A percentile compares a stretch with the other conserved stretches of the same genome.
phyloP scores from a whole-genome alignment of 2,888 invertebrate species.

The Thalpophila matura region DNA sequence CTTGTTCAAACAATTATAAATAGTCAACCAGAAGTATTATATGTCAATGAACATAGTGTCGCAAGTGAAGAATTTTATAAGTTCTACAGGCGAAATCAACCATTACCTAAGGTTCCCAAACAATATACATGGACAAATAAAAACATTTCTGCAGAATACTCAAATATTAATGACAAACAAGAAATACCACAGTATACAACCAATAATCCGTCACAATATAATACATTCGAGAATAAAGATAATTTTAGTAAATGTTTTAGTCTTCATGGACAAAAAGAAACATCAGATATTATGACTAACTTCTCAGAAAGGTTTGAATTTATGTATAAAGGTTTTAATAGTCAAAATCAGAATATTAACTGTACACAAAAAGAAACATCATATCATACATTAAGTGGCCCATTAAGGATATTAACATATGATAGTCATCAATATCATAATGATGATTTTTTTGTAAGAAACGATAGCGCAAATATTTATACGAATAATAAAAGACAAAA shows the following conservation, averaged over 20 bases:
- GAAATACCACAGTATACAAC: background rate
- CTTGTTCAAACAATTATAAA: constrained; percentile 75
- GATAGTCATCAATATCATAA: constrained; percentile 72
- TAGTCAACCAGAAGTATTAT: constrained; percentile 54
- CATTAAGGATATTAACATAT: constrained; percentile 65
- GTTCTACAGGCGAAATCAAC: background rate
- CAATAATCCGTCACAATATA: background rate
- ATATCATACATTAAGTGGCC: background rate
- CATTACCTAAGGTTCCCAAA: background rate
- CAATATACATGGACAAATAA: constrained; percentile 4
- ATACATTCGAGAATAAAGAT: background rate
- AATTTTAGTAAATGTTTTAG: background rate
- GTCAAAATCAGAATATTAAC: background rate
- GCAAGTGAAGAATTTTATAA: constrained; percentile 7
- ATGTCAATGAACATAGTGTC: constrained; percentile 2
- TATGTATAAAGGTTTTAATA: constrained; percentile 8
- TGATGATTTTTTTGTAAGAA: constrained; percentile 18
- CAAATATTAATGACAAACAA: background rate
- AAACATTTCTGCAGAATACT: constrained; percentile 3
- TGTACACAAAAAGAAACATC: constrained; percentile 14
- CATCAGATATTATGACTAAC: background rate
- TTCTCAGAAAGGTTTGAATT: background rate
- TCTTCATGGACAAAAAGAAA: background rate
- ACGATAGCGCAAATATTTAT: constrained; percentile 3
- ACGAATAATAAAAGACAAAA: constrained; percentile 25